phyloP scores from a whole-genome alignment of 2,797 vertebrate species.

The Phoxinus dragarum region DNA sequence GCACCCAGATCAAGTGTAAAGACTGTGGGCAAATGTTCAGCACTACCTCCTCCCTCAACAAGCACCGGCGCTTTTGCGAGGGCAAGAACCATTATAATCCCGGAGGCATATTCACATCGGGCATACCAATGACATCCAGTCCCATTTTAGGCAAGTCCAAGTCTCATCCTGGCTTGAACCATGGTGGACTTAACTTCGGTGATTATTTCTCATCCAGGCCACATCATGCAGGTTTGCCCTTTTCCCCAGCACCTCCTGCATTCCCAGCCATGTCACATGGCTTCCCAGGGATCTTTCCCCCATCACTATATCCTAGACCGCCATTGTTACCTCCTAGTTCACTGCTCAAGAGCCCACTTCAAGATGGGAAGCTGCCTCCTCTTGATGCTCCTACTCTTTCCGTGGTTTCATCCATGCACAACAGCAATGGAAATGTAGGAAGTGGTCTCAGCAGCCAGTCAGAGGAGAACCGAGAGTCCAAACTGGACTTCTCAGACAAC shows the following conservation, averaged over 20 bases:
- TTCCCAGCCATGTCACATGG: slow-evolving; percentile 90
- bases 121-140: slow-evolving; percentile 90
- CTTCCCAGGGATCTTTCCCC: slow-evolving; percentile 94
- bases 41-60: slow-evolving; percentile 99
- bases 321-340: slow-evolving; percentile 92
- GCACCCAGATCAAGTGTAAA: slow-evolving; percentile 99
- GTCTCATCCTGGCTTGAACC: slow-evolving; percentile 86
- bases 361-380: slow-evolving; percentile 90
- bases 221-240: slow-evolving; percentile 87
- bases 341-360: slow-evolving; percentile 90
- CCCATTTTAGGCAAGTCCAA: slow-evolving; percentile 95
- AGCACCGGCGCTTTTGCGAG: slow-evolving; percentile 99
- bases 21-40: slow-evolving; percentile 99
- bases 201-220: slow-evolving; percentile 95
- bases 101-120: slow-evolving; percentile 86
- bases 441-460: slow-evolving; percentile 67
- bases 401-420: slow-evolving; percentile 84
- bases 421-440: slow-evolving; percentile 76
- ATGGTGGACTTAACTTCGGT: slow-evolving; percentile 86
- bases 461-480: slow-evolving; percentile 81
- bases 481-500: slow-evolving; percentile 80
- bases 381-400: slow-evolving; percentile 86
- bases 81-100: slow-evolving; percentile 95
- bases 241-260: slow-evolving; percentile 84
- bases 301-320: slow-evolving; percentile 92